Conservation (phyloP, 2,888 invertebrate species). For the Drosophila nr. medialis region DNA sequence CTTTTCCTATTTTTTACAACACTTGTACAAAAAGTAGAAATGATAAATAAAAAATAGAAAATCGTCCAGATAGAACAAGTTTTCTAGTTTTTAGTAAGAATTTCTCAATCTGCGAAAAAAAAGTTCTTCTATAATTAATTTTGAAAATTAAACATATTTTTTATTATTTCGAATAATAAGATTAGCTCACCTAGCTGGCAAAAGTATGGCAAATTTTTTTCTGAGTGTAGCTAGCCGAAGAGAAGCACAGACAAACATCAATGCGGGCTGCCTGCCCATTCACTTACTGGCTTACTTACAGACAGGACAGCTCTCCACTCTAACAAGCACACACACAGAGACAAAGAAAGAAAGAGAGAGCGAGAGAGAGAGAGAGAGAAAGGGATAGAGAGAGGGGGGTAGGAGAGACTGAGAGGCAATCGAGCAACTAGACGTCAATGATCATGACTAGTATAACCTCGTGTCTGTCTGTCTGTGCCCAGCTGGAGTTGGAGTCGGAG, state of each 20-base stretch:
- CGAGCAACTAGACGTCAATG: conserved; percentile 68
- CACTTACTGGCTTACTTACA: conserved; percentile 78
- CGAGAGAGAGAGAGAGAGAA: conserved; percentile 9
- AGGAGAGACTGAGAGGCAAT: conserved; percentile 18
- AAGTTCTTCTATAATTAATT: not conserved
- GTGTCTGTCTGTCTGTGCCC: conserved; percentile 12
- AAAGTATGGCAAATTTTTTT: not conserved
- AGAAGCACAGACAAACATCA: conserved; percentile 1
- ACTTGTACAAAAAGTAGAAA: too few species aligned
- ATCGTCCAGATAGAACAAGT: too few species aligned
- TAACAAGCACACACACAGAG: conserved; percentile 64
- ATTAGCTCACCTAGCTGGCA: fast-evolving
- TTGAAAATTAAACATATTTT: not conserved
- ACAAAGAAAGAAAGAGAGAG: conserved; percentile 10
- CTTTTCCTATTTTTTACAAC: not conserved
- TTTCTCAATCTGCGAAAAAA: too few species aligned
- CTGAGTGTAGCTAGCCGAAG: not conserved
- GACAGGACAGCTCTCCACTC: conserved; percentile 58
- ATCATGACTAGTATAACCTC: conserved; percentile 19
- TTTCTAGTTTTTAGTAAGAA: too few species aligned
- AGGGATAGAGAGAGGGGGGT: conserved; percentile 6
- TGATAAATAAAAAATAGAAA: too few species aligned
- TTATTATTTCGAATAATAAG: not conserved
- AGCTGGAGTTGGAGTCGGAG: not conserved
- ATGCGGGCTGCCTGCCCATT: conserved; percentile 48